phyloP scores from a whole-genome alignment of 2,888 invertebrate species.

The Harpalus rufipes region DNA sequence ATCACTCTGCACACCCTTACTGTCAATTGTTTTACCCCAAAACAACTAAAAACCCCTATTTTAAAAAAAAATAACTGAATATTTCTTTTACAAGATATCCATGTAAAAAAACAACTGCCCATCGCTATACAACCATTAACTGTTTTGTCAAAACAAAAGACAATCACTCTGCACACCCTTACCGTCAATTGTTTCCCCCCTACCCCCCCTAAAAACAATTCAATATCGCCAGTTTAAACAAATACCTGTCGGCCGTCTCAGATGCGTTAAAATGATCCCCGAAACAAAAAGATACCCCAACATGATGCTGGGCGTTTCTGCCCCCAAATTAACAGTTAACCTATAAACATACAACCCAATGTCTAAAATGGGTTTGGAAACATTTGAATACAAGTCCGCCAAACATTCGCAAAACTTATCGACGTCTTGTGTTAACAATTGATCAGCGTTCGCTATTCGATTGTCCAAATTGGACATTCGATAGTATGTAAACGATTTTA shows the following conservation, averaged over 20 bases:
- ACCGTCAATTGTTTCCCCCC: no score
- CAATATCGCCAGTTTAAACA: not conserved
- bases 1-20: no score
- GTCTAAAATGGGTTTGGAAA: constrained; percentile 96
- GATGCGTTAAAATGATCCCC: constrained; percentile 90
- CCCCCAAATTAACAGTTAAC: constrained; percentile 91
- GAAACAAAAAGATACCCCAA: constrained; percentile 92
- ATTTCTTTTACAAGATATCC: no score
- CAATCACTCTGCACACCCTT: no score
- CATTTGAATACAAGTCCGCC: constrained; percentile 96
- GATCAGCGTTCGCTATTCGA: constrained; percentile 96
- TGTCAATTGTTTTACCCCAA: no score
- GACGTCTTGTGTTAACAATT: constrained; percentile 96
- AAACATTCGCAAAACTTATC: constrained; percentile 98
- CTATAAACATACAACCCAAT: constrained; percentile 96
- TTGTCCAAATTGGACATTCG: constrained; percentile 97
- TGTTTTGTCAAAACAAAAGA: no score
- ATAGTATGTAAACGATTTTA: constrained; percentile 98
- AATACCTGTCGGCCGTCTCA: constrained; percentile 90
- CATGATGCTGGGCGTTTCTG: constrained; percentile 93
- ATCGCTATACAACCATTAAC: no score
- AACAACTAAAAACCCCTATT: no score
- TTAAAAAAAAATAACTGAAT: no score
- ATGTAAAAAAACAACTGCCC: no score
- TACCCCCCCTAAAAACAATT: not conserved